These are phyloP conservation scores for Alloscopus bannaensis DNA, from an alignment of 2,888 invertebrate genomes.

Conservation along the genomic window DNA sequence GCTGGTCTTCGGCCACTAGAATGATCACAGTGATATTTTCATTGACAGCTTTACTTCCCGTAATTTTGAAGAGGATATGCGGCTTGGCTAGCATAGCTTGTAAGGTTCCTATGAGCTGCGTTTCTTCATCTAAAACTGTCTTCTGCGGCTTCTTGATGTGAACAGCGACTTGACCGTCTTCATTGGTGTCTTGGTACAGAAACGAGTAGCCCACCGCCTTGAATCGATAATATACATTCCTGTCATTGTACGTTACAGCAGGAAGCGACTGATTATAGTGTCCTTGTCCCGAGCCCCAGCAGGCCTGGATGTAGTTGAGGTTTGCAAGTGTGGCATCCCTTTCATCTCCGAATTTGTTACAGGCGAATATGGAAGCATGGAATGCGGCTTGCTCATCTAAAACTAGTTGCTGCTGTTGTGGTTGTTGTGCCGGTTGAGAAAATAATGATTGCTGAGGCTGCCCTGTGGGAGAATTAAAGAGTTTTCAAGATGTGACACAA, in stretches of 20 bases:
- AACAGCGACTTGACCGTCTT: slow-evolving; percentile 92
- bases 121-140: slow-evolving; percentile 81
- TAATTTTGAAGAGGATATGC: slow-evolving; percentile 86
- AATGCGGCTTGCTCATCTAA: slow-evolving; percentile 82
- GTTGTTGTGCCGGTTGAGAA: slow-evolving; percentile 72
- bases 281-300: slow-evolving; percentile 88
- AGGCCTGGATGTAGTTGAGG: slow-evolving; percentile 95
- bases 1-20: slow-evolving; percentile 75
- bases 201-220: slow-evolving; percentile 96
- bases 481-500: too few species aligned
- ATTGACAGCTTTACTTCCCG: slow-evolving; percentile 85
- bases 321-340: slow-evolving; percentile 93
- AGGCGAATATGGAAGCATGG: slow-evolving; percentile 85
- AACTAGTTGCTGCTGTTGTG: slow-evolving; percentile 74
- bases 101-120: slow-evolving; percentile 82
- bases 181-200: slow-evolving; percentile 90
- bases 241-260: slow-evolving; percentile 88
- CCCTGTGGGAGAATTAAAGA: background rate
- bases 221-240: slow-evolving; percentile 94
- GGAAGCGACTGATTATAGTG: slow-evolving; percentile 87
- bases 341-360: slow-evolving; percentile 94
- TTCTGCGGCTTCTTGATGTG: slow-evolving; percentile 84
- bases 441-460: slow-evolving; percentile 19
- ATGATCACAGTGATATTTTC: slow-evolving; percentile 87
- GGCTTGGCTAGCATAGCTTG: slow-evolving; percentile 87